Conservation (phyloP, 1,140 invertebrate species). For the Drosophila quadrilineata region DNA sequence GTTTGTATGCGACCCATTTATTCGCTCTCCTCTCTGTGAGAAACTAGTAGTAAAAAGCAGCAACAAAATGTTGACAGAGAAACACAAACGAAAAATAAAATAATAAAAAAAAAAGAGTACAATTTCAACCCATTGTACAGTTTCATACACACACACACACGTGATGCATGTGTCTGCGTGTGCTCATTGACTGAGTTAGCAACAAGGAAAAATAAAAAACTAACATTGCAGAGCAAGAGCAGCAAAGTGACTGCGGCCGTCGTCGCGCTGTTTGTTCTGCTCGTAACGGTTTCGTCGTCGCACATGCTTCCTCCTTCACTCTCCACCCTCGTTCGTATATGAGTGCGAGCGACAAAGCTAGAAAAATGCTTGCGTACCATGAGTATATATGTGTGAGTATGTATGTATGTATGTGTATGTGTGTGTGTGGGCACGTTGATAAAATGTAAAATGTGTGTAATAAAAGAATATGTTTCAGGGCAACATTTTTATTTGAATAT, state of each 20-base stretch:
- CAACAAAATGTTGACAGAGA: no score
- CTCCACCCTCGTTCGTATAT: slow-evolving; percentile 28
- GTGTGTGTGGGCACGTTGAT: slow-evolving; percentile 25
- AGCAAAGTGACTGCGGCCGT: slow-evolving; percentile 26
- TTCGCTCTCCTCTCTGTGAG: slow-evolving; percentile 9
- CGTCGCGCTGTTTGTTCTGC: slow-evolving; percentile 37
- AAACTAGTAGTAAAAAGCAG: no score
- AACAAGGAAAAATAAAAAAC: slow-evolving; percentile 58
- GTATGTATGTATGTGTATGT: slow-evolving; percentile 17
- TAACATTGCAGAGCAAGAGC: no score
- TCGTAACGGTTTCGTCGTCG: slow-evolving; percentile 61
- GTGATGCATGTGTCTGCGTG: background rate
- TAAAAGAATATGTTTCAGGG: slow-evolving; percentile 56
- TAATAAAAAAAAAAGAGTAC: no score
- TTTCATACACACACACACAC: slow-evolving; percentile 9
- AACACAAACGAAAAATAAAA: no score
- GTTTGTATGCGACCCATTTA: slow-evolving; percentile 1
- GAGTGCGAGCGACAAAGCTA: slow-evolving; percentile 57
- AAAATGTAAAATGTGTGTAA: slow-evolving; percentile 38
- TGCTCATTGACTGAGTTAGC: slow-evolving; percentile 48
- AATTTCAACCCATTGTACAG: slow-evolving; percentile 37
- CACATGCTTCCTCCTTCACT: slow-evolving; percentile 15
- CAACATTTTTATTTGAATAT: slow-evolving; percentile 56
- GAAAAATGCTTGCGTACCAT: slow-evolving; percentile 39
- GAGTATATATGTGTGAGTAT: slow-evolving; percentile 12